These are phyloP conservation scores for Gobionotothen gibberifrons DNA, from an alignment of 2,797 vertebrate genomes.

Conservation along the genomic window DNA sequence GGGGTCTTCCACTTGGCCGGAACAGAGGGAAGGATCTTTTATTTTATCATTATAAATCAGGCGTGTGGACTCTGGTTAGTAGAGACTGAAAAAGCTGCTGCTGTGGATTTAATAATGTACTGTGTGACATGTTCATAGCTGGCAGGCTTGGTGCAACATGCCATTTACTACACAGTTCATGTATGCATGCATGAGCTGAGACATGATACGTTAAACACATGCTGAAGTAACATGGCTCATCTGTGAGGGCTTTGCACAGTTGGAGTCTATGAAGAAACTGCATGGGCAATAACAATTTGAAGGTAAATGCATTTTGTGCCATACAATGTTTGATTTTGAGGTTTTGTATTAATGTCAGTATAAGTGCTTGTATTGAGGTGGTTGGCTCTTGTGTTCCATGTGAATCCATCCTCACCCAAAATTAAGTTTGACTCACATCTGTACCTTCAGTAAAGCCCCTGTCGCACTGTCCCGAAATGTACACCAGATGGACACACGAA, in stretches of 20 bases:
- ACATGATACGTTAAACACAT: background rate
- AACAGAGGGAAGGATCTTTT: constrained; percentile 48
- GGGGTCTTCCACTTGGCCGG: constrained; percentile 50
- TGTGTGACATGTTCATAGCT: constrained; percentile 13
- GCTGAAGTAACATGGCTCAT: background rate
- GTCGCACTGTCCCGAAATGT: too few relatives aligned
- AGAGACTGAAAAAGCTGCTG: constrained; percentile 43
- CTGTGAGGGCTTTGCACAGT: background rate
- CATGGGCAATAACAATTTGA: too few relatives aligned
- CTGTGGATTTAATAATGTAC: constrained; percentile 47
- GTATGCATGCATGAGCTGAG: constrained; percentile 27
- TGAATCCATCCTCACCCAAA: too few relatives aligned
- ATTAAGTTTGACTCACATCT: too few relatives aligned
- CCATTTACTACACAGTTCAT: background rate
- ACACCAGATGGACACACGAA: too few relatives aligned
- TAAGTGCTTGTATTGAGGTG: too few relatives aligned
- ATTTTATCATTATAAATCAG: constrained; percentile 48
- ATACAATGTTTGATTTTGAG: too few relatives aligned
- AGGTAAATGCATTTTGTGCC: too few relatives aligned
- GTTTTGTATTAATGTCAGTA: too few relatives aligned
- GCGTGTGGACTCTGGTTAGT: constrained; percentile 40
- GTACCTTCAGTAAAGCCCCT: too few relatives aligned
- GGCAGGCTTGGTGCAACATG: constrained; percentile 30
- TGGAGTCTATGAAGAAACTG: background rate
- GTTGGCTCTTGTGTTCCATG: too few relatives aligned